Base-by-base conservation (phyloP, 1,140 invertebrate genomes). In the Gonioctena quinquepunctata region DNA sequence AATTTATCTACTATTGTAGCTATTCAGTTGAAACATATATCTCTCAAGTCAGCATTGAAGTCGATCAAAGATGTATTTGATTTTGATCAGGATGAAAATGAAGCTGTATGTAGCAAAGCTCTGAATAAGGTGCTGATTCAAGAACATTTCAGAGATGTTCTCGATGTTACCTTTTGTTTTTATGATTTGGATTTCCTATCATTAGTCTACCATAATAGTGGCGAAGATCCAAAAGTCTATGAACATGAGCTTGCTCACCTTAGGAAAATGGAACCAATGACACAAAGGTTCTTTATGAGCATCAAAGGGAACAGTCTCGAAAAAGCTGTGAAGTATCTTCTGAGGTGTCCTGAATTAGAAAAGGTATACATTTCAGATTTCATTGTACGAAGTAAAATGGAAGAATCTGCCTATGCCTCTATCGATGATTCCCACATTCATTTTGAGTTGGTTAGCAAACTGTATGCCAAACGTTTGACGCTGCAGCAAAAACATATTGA, bases 151-250 rank as follows among this genome's bases (percentile, higher is more conserved):
- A 70, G 69, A 61, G 73, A 75, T 28, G 52, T 76, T 7, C 54
- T 73, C 11, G 60, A 54, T 21, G 66, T 50, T 23, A 27, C 49
- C 16, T 73, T 69, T 19, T 50, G 48, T n/a, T 63, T 78, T 3
- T 78, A 68, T 28, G 54, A 76, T 61, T 57, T 78, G 27, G 66
- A 73, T 56, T 75, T 78, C 22, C 48, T 76, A 7, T 64, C 23
- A 8, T 70, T 76, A 48, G 48, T 78, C 4, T 69, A 72, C n/a
- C 66, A 19, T 18, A 63, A 49, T 27, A 71, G 68, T 60, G 57
- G 64, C 8, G 50, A 74, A 33, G 76, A 78, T 69, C 76, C 76
- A 6, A 70, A 61, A 18, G 25, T 72, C 21, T 77, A 72, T 66
- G 67, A 70, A 48, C 74, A 69, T 16, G 68, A 74, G 28, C n/a